Percentiles rank a stretch among this genome's conserved stretches.
Conservation (phyloP, 37 sponge, comb jelly and placozoan genomes). For the Oscarella lobularis region DNA sequence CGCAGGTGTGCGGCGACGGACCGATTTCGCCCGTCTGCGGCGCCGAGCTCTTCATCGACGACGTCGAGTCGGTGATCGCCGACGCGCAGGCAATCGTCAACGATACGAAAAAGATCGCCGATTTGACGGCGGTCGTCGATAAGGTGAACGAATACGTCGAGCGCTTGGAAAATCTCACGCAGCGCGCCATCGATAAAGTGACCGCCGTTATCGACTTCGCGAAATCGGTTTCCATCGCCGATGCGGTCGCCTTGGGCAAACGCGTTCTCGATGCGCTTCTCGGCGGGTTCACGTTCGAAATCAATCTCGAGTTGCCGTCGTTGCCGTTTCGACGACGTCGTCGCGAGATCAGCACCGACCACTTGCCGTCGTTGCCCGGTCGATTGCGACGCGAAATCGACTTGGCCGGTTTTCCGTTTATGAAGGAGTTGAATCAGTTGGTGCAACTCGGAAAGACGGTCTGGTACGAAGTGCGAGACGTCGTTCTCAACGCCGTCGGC, state of each 20-base stretch:
- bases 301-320: neutral
- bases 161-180: no score
- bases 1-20: neutral
- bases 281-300: neutral
- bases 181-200: neutral
- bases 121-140: neutral
- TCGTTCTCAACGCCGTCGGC: neutral
- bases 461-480: neutral
- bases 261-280: neutral
- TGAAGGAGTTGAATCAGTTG: neutral
- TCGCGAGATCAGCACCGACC: neutral
- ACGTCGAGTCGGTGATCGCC: neutral
- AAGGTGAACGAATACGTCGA: no score
- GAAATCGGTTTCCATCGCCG: neutral
- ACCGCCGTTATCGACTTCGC: neutral
- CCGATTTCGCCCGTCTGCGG: neutral
- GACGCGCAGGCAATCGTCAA: neutral
- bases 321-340: neutral
- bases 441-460: neutral
- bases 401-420: neutral
- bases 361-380: no score
- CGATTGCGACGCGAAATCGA: no score
- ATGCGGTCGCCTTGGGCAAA: neutral
- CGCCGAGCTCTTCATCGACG: neutral
- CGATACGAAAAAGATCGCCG: neutral